Conservation (phyloP, 2,888 invertebrate genomes). For the Elysia crispata region DNA sequence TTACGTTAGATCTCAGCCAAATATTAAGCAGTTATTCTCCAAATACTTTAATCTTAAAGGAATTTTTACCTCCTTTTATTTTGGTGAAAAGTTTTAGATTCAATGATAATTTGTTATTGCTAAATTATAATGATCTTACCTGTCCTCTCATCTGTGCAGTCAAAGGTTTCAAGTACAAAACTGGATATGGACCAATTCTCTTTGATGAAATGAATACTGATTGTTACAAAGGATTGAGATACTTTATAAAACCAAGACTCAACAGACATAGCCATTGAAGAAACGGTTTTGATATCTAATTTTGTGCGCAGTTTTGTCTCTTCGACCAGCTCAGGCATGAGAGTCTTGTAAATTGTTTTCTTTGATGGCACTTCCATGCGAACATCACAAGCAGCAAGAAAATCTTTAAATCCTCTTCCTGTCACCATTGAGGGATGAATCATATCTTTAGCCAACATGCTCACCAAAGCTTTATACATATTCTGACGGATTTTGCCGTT, state of each 20-base stretch:
- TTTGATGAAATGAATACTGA: slow-evolving; percentile 46
- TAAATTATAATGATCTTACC: slow-evolving; percentile 35
- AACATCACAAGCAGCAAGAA: slow-evolving; percentile 26
- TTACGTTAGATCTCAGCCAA: no score
- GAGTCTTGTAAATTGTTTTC: slow-evolving; percentile 26
- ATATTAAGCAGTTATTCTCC: no score
- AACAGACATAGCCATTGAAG: slow-evolving; percentile 40
- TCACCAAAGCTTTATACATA: slow-evolving; percentile 34
- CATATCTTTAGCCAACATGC: slow-evolving; percentile 44
- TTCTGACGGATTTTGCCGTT: slow-evolving; percentile 31
- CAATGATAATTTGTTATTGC: no score
- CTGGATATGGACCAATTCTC: slow-evolving; percentile 42
- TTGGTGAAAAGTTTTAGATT: no score
- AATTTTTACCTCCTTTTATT: no score
- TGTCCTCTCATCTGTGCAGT: slow-evolving; percentile 45
- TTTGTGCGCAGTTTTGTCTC: slow-evolving; percentile 33
- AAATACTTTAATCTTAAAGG: no score
- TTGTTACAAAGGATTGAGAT: slow-evolving; percentile 36
- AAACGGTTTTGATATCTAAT: slow-evolving; percentile 38
- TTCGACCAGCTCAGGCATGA: slow-evolving; percentile 41
- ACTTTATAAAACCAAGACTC: slow-evolving; percentile 39
- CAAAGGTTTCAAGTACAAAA: slow-evolving; percentile 42
- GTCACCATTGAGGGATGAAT: slow-evolving; percentile 36
- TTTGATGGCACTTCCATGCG: slow-evolving; percentile 46
- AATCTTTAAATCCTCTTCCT: slow-evolving; percentile 43